These are phyloP conservation scores for Dasyprocta punctata DNA, from an alignment of 2,113 vertebrate genomes.

Conservation along the genomic window DNA sequence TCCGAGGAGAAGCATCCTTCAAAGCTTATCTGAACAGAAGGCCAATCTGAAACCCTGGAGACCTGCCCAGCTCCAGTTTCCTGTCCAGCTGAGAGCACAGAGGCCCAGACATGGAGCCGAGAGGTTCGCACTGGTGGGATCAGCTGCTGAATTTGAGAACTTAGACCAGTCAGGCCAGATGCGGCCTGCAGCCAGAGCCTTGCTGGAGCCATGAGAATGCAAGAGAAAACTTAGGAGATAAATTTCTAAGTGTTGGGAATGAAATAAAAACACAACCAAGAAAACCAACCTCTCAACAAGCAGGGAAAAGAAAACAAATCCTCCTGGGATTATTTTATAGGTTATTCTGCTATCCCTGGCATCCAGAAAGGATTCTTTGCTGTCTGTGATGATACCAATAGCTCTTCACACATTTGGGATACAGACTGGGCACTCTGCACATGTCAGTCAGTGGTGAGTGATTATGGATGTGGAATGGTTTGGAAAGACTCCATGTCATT, in stretches of 20 bases:
- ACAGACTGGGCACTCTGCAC: not conserved
- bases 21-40: slow-evolving; percentile 73
- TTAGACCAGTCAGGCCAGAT: not conserved
- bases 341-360: not conserved
- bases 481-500: not conserved
- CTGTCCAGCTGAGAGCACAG: slow-evolving; percentile 61
- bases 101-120: not conserved
- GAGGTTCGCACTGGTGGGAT: slow-evolving; percentile 17
- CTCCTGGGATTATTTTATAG: not conserved
- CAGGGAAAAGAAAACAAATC: not conserved
- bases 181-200: not conserved
- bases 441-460: not conserved
- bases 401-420: not conserved
- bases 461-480: not conserved
- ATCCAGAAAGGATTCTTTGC: not conserved
- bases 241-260: not conserved
- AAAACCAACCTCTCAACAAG: not conserved
- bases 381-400: not conserved
- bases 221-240: not conserved
- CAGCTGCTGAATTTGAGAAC: slow-evolving; percentile 28
- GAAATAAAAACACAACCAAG: not conserved
- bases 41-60: slow-evolving; percentile 68
- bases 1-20: slow-evolving; percentile 63
- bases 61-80: slow-evolving; percentile 56
- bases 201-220: rapidly evolving